Conservation (phyloP, 1,140 invertebrate species). For the Macrobrachium nipponense region DNA sequence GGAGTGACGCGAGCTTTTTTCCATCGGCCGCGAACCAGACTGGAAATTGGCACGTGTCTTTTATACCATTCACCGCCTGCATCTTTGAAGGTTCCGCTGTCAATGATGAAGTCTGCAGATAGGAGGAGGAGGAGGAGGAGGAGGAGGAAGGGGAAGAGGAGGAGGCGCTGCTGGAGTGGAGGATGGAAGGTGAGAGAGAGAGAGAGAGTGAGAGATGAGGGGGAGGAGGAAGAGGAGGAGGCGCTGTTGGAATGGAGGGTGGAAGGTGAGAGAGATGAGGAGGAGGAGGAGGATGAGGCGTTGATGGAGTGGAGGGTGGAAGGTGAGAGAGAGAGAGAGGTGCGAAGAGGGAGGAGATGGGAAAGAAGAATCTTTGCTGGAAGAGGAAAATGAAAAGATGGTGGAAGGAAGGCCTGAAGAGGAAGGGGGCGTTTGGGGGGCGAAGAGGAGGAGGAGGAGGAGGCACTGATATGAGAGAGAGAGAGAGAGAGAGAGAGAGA, state of each 20-base stretch:
- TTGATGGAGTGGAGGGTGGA: too few species aligned
- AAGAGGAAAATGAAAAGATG: not conserved
- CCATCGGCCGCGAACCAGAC: constrained; percentile 58
- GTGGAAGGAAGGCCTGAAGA: not conserved
- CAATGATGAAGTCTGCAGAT: constrained; percentile 44
- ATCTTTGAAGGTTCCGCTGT: constrained; percentile 59
- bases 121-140: constrained; percentile 1
- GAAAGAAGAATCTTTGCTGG: not conserved
- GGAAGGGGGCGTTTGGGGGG: too few species aligned
- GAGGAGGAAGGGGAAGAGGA: not conserved
- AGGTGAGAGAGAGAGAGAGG: too few species aligned
- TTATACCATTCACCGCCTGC: constrained; percentile 60
- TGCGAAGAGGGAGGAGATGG: not conserved
- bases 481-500: too few species aligned
- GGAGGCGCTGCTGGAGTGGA: not conserved
- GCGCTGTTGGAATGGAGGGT: too few species aligned
- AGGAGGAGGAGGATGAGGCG: too few species aligned
- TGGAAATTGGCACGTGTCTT: constrained; percentile 62
- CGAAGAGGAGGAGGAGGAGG: too few species aligned
- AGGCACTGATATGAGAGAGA: too few species aligned
- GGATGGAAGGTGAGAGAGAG: not conserved
- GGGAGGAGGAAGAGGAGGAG: not conserved
- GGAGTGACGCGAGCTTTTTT: constrained; percentile 59
- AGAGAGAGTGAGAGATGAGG: not conserved
- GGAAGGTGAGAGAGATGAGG: too few species aligned